A percentile compares a stretch with the other conserved stretches of the same genome.
phyloP scores from a whole-genome alignment of 2,888 invertebrate genomes.

The Microplitis manilae region DNA sequence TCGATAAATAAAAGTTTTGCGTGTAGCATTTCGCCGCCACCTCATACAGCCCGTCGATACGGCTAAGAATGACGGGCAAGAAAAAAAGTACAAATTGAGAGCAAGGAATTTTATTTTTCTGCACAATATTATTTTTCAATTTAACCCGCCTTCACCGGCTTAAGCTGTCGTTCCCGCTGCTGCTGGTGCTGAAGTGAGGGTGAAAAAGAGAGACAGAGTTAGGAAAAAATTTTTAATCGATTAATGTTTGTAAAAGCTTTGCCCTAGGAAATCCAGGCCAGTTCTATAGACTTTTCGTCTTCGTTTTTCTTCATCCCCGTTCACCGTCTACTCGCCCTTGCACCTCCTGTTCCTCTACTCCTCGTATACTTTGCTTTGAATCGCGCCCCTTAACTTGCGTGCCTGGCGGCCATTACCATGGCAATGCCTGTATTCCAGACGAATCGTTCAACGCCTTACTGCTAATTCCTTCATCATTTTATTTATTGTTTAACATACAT shows the following conservation, averaged over 20 bases:
- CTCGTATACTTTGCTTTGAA: slow-evolving; percentile 2
- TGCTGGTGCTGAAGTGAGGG: background rate
- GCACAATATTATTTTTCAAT: background rate
- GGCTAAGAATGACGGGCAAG: background rate
- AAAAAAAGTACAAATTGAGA: background rate
- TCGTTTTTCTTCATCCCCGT: background rate
- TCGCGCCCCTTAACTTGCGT: slow-evolving; percentile 6
- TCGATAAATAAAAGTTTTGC: background rate
- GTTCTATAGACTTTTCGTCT: background rate
- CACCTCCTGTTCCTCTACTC: background rate
- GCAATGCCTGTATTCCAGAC: slow-evolving; percentile 20
- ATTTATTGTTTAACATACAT: slow-evolving; percentile 1
- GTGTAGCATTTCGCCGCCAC: background rate
- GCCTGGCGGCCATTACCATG: slow-evolving; percentile 23
- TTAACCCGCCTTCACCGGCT: background rate
- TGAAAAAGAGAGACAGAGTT: background rate
- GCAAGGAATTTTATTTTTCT: slow-evolving; percentile 1
- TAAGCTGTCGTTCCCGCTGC: background rate
- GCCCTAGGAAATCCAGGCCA: slow-evolving; percentile 8
- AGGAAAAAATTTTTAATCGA: slow-evolving; percentile 10
- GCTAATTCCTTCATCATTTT: slow-evolving; percentile 16
- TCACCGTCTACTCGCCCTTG: background rate
- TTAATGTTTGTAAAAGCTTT: slow-evolving; percentile 11
- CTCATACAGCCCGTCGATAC: background rate
- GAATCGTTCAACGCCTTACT: slow-evolving; percentile 20